Conservation (phyloP, 2,797 vertebrate species). For the Gymnoscopelus microlampas region DNA sequence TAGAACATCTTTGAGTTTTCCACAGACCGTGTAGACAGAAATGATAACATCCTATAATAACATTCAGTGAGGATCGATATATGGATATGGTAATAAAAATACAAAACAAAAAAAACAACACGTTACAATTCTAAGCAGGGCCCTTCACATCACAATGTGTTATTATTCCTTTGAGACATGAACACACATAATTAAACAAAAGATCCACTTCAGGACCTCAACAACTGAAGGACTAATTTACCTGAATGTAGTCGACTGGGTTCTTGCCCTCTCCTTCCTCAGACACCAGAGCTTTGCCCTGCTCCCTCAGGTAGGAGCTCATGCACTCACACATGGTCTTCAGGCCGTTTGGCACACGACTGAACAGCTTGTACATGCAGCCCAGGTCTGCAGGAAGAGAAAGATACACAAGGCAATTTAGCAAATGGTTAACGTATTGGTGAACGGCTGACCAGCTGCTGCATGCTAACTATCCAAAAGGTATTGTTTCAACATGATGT, state of each 20-base stretch:
- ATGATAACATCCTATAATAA: too few species aligned
- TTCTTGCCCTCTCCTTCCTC: conserved; percentile 98
- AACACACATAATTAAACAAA: background rate
- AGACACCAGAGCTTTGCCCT: conserved; percentile 97
- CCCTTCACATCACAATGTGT: background rate
- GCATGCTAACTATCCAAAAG: background rate
- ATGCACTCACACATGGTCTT: conserved; percentile 99
- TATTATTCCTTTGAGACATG: background rate
- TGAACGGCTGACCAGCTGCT: background rate
- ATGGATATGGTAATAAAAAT: too few species aligned
- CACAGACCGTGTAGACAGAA: too few species aligned
- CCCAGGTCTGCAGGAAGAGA: conserved; percentile 86
- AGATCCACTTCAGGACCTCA: background rate
- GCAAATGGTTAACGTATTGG: too few species aligned
- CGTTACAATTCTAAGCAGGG: background rate
- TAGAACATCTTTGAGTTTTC: too few species aligned
- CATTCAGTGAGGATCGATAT: too few species aligned
- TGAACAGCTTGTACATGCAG: conserved; percentile 99
- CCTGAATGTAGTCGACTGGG: conserved; percentile 98
- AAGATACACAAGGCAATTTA: background rate
- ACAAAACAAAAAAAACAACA: background rate
- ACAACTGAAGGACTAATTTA: conserved; percentile 55
- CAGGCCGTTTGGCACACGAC: conserved; percentile 95
- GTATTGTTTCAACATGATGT: background rate
- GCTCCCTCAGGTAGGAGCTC: conserved; percentile 95